Conservation (phyloP, 2,797 vertebrate genomes). For the Vipera latastei region DNA sequence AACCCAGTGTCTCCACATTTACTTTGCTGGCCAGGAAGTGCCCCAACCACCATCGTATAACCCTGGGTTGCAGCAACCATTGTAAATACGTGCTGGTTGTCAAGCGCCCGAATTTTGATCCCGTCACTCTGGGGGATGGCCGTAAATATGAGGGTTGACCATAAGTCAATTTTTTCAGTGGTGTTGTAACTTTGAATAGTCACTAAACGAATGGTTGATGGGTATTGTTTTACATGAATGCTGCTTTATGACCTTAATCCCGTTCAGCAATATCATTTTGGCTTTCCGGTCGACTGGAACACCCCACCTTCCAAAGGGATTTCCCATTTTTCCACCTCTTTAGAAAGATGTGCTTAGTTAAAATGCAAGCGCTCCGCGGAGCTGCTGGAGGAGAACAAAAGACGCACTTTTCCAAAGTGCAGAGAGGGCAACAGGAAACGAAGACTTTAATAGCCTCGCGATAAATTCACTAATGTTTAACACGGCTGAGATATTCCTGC, state of each 20-base stretch:
- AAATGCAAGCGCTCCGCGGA: background rate
- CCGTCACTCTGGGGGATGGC: background rate
- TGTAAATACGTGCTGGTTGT: background rate
- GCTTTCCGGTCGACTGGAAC: background rate
- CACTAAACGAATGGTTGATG: background rate
- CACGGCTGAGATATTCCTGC: background rate
- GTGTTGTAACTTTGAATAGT: background rate
- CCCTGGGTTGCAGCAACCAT: background rate
- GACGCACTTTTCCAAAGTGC: background rate
- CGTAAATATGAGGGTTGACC: background rate
- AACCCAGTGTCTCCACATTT: background rate
- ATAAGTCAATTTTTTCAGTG: background rate
- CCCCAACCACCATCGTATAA: background rate
- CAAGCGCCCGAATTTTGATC: background rate
- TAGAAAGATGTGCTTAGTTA: background rate
- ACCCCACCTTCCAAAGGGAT: background rate
- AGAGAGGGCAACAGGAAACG: background rate
- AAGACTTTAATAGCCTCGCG: background rate
- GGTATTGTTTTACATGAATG: background rate
- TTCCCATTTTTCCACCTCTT: accelerated
- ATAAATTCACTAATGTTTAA: conserved; percentile 20
- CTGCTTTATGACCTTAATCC: background rate
- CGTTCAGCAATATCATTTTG: background rate
- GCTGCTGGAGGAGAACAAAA: background rate
- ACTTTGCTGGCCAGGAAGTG: background rate